Conservation (phyloP, 2,797 vertebrate species). For the Pipistrellus kuhlii region DNA sequence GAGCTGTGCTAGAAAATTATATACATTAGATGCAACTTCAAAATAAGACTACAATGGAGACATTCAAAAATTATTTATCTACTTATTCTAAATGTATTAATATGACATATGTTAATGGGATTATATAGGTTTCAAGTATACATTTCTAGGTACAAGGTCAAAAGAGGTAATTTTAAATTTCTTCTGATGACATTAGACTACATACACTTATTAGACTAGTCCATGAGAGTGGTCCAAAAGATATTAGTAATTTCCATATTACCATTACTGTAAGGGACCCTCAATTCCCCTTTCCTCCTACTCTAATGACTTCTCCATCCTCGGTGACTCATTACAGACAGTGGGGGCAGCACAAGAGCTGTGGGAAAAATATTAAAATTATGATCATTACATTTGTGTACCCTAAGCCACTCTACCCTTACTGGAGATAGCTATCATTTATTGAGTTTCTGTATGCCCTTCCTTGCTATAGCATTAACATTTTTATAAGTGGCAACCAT, state of each 20-base stretch:
- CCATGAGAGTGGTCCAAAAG: neutral
- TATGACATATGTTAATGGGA: neutral
- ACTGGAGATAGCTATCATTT: neutral
- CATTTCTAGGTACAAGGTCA: neutral
- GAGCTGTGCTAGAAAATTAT: constrained; percentile 11
- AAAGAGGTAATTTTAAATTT: neutral
- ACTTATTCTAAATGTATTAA: neutral
- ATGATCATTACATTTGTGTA: neutral
- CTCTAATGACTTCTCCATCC: neutral
- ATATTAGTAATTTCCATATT: neutral
- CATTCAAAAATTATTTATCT: neutral
- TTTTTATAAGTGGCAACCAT: neutral
- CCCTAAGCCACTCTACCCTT: neutral
- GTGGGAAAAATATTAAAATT: neutral
- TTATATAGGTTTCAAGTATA: neutral
- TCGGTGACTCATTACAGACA: neutral
- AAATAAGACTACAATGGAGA: neutral
- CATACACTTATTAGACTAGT: neutral
- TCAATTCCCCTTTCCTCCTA: neutral
- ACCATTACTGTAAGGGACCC: neutral
- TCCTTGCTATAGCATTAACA: neutral
- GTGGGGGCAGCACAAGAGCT: neutral
- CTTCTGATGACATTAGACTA: too few species aligned
- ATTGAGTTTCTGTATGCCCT: neutral
- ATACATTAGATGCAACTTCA: neutral